Base-by-base conservation (phyloP, 2,888 invertebrate genomes). In the Erpobdella octoculata region DNA sequence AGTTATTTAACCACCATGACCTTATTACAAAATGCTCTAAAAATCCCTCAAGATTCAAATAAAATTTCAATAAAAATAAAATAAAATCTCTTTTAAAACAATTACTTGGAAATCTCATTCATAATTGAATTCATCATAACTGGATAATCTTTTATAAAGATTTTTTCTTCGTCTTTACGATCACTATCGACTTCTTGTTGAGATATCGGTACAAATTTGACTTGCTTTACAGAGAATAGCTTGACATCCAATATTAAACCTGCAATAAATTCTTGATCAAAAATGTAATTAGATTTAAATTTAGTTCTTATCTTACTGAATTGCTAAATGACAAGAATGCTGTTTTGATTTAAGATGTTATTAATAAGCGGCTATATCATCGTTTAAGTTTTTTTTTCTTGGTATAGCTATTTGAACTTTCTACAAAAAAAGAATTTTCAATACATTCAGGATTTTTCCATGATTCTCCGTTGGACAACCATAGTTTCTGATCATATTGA, bases 401-500 rank as follows among this genome's bases (percentile, higher is more conserved):
- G 46, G n/a, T n/a, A 41, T n/a, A 41, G 12, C 12, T 12, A 41
- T 12, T 41, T n/a, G n/a, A 41, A 41, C 46, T 41, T 15, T 41
- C n/a, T 41, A 41, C 46, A 41, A 41, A 41, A n/a, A 41, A n/a
- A n/a, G n/a, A n/a, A n/a, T n/a, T n/a, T n/a, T n/a, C n/a, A n/a
- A 80, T 76, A 82, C 82, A 79, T 76, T 78, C 80, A 21, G 81
- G 82, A 48, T 77, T 76, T 53, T 81, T 81, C 76, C 79, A 82
- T 3, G 79, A 75, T 74, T 83, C 83, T 1, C 82, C 82, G 76
- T 78, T 81, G 4, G 82, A 81, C 25, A 83, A 76, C 81, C 81
- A 83, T 9, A 83, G 75, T 68, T 81, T 79, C 71, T 80, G 78
- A 21, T 82, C 81, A 46, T 78, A 75, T 62, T 79, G 73, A 28